Evolutionary conservation across 2,797 vertebrate species (phyloP).

Genomic region (Arnoldichthys spilopterus): DNA sequence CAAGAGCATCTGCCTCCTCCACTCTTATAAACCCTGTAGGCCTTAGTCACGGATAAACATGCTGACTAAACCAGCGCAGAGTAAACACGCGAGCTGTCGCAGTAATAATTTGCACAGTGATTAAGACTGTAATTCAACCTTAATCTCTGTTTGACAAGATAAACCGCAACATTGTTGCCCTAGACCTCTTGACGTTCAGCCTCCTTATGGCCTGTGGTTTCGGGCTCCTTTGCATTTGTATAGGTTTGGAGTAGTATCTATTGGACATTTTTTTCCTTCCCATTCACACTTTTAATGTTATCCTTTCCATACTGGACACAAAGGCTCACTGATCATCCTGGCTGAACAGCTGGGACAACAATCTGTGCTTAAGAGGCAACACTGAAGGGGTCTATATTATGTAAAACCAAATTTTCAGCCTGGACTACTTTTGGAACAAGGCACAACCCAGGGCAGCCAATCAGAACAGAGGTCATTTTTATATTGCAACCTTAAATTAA

Average conservation of each 20-base stretch:
- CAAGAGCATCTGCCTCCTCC: not conserved
- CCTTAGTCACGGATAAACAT: slow-evolving; percentile 34
- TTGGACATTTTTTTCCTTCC: not conserved
- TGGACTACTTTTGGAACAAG: too few relatives aligned
- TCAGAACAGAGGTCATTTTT: too few relatives aligned
- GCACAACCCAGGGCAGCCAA: too few relatives aligned
- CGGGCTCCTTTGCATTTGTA: not conserved
- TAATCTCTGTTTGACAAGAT: slow-evolving; percentile 16
- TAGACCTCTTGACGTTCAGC: not conserved
- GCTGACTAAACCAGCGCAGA: slow-evolving; percentile 24
- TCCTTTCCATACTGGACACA: not conserved
- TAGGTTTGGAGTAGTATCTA: not conserved
- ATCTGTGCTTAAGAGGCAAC: not conserved
- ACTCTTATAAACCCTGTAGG: slow-evolving; percentile 11
- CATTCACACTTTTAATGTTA: not conserved
- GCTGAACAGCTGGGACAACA: not conserved
- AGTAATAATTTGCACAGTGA: slow-evolving; percentile 12
- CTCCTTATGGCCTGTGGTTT: not conserved
- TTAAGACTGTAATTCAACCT: not conserved
- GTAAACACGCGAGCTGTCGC: not conserved
- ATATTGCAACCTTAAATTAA: too few relatives aligned
- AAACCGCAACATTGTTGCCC: not conserved
- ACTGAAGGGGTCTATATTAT: too few relatives aligned
- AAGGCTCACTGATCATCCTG: not conserved
- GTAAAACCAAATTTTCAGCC: too few relatives aligned